Evolutionary conservation across 1,140 invertebrate species (phyloP).

Genomic region (Drosophila tristis): DNA sequence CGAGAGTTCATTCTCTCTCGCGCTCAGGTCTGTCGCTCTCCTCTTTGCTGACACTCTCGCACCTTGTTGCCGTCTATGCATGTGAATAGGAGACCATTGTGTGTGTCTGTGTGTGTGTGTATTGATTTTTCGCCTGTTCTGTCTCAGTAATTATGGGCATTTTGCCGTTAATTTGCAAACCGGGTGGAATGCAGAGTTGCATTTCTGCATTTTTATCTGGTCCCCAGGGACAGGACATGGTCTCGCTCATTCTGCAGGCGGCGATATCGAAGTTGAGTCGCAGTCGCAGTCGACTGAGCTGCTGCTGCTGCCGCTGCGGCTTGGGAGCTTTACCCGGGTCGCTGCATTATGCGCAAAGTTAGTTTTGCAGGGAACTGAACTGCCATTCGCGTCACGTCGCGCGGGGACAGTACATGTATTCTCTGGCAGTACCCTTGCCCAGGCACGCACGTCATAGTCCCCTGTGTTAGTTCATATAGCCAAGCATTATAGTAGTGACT

Average conservation of each 20-base stretch:
- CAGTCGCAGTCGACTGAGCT: conserved; percentile 23
- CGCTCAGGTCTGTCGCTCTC: conserved; percentile 25
- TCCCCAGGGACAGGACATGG: conserved; percentile 29
- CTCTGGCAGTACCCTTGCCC: conserved; percentile 17
- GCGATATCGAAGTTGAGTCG: conserved; percentile 2
- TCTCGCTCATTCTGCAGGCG: conserved; percentile 21
- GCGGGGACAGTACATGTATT: neutral
- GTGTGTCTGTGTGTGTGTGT: conserved; percentile 16
- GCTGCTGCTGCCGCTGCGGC: conserved; percentile 22
- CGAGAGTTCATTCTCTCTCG: conserved; percentile 24
- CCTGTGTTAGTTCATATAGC: conserved; percentile 9
- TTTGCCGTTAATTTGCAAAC: conserved; percentile 19
- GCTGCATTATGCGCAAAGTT: conserved; percentile 82
- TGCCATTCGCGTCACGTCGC: conserved; percentile 66
- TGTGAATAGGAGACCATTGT: conserved; percentile 59
- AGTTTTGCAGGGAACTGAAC: conserved; percentile 78
- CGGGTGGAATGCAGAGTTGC: conserved; percentile 36
- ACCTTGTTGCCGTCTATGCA: conserved; percentile 10
- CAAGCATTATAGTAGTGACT: conserved; percentile 18
- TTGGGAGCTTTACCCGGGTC: conserved; percentile 77
- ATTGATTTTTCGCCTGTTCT: conserved; percentile 71
- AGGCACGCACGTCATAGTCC: conserved; percentile 15
- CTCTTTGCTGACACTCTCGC: conserved; percentile 6
- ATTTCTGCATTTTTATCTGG: conserved; percentile 29
- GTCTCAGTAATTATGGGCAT: conserved; percentile 36